Base-by-base conservation (phyloP, 2,888 invertebrate species). In the Myathropa florea region DNA sequence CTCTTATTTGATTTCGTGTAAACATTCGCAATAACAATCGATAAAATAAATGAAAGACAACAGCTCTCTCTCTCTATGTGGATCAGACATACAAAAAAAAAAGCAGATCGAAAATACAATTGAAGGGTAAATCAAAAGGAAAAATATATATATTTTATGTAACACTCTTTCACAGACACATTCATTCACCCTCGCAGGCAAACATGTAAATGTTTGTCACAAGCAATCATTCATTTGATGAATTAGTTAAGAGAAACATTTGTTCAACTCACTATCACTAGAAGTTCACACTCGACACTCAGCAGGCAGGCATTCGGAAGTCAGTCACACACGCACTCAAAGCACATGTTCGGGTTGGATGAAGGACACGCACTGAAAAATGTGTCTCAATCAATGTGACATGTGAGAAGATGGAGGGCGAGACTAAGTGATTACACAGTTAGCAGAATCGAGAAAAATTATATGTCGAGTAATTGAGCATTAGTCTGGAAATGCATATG, bases 201-300 rank as follows among this genome's bases (percentile, higher is more conserved):
- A 36, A 81, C 64, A 79, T 80, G 55, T 72, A 53, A 76, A 77
- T 85, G 67, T 67, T 77, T 72, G 81, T 85, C 84, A 85, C 84
- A 46, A 60, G 57, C 71, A 71, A 65, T 28, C 72, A 77, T 81
- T 70, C 77, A 72, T 85, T 81, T 72, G 36, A 85, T 85, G 84
- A 80, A 72, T 57, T 61, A 18, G 28, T 26, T 60, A 60, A 39
- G 67, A 33, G 30, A 30, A 67, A 21, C 46, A 28, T 72, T 64
- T 80, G 24, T 46, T 67, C 14, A 61, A 24, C 60, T 65, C 63
- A 60, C 84, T 80, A 67, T 55, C 71, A 76, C 64, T 30, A 36
- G 36, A 79, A 36, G 85, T 68, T 39, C 82, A 76, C 72, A 71
- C 83, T 4, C 59, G 28, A 59, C 65, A 30, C 24, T 33, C 55